Evolutionary conservation across 1,140 invertebrate genomes (phyloP), one percentile per base, ranked within the genome.

Genomic region (Drosophila teissieri): DNA sequence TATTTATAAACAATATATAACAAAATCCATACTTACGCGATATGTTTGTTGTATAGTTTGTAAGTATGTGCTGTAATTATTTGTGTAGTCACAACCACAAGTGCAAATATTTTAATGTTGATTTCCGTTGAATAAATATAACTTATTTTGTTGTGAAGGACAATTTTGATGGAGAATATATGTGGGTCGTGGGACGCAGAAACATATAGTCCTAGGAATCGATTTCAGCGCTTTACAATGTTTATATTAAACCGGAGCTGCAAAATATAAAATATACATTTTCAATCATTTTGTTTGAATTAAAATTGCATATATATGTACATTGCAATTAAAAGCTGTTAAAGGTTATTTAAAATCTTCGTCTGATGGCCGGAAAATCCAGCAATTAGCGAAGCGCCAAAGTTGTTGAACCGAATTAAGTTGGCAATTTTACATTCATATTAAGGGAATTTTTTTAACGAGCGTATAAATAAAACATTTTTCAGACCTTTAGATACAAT

Each of bases 41-140:
- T 61, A 45, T 72, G 60, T 58, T 46, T 60, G 45, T 70, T 72
- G 54, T 34, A 45, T 52, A 73, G 22, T 61, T 40, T 22, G 34
- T 19, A 49, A 37, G 48, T 14, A 39, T 48, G 39, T 39, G 17
- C 19, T 42, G 45, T 31, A 73, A 63, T 39, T 69, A 10, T 36
- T 19, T 27, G n/a, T 40, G 4, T 36, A 7, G 24, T 6, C 17
- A 8, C 34, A 27, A 34, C 8, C 53, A 53, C 27, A 37, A 17
- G 22, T 42, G n/a, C 37, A 44, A 14, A 4, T 14, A 22, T 22
- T 45, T 24, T 24, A n/a, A n/a, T 15, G 17, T 42, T 65, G 40
- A 51, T 36, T 56, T 61, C 2, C 11, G 19, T 36, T 2, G 19
- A 57, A 40, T n/a, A 15, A 27, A 51, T 27, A 22, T 37, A 24